phyloP scores from a whole-genome alignment of 1,140 invertebrate species.

The Epicauta chinensis region DNA sequence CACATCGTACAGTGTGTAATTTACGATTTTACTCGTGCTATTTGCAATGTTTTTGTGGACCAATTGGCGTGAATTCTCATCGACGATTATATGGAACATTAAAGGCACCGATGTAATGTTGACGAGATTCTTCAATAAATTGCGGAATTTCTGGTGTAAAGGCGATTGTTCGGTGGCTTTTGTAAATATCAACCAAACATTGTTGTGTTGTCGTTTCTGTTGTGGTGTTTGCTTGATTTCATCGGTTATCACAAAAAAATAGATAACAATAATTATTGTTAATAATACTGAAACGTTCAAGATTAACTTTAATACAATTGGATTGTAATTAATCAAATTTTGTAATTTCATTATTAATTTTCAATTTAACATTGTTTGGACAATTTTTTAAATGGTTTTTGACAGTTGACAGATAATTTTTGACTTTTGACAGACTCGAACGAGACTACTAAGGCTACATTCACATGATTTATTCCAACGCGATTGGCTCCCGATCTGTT shows the following conservation, averaged over 20 bases:
- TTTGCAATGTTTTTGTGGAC: slow-evolving; percentile 50
- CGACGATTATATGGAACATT: slow-evolving; percentile 62
- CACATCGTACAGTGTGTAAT: slow-evolving; percentile 54
- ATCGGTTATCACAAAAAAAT: slow-evolving; percentile 3
- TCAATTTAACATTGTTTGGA: background rate
- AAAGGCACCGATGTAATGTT: slow-evolving; percentile 45
- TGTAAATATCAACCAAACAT: slow-evolving; percentile 41
- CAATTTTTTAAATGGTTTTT: too few relatives aligned
- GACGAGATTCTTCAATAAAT: slow-evolving; percentile 37
- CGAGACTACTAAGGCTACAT: too few relatives aligned
- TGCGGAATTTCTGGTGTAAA: slow-evolving; percentile 35
- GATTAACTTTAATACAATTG: background rate
- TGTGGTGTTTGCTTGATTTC: background rate
- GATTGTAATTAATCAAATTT: background rate
- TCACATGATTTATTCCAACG: too few relatives aligned
- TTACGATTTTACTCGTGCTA: slow-evolving; percentile 46
- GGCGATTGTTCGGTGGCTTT: slow-evolving; percentile 37
- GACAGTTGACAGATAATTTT: too few relatives aligned
- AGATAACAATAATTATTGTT: background rate
- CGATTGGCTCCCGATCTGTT: too few relatives aligned
- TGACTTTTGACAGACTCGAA: too few relatives aligned
- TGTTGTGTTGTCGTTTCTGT: slow-evolving; percentile 9
- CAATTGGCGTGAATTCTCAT: slow-evolving; percentile 55
- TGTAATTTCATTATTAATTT: slow-evolving; percentile 3
- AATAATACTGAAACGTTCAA: slow-evolving; percentile 2